phyloP scores from a whole-genome alignment of 1,140 invertebrate genomes.

The Heterodera carotae region DNA sequence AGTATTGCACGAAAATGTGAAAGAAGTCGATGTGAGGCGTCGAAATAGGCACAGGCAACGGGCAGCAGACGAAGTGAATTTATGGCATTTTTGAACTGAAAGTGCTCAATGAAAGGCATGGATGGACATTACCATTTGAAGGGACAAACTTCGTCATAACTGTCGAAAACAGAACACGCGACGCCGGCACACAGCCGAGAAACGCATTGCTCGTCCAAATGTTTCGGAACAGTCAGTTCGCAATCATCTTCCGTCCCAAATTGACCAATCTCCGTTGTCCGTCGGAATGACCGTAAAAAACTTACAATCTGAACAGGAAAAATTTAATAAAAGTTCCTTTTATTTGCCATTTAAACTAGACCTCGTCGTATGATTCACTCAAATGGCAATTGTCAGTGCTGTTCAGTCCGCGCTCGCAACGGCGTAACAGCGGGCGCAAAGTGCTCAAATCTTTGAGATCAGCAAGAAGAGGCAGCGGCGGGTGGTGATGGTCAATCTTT shows the following conservation, averaged over 20 bases:
- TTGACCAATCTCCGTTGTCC: not conserved
- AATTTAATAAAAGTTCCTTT: not conserved
- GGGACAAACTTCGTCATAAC: constrained; percentile 16
- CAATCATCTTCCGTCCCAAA: not conserved
- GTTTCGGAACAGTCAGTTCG: not conserved
- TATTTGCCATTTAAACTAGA: not conserved
- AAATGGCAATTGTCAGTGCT: constrained; percentile 13
- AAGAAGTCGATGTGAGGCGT: constrained; percentile 27
- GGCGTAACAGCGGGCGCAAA: constrained; percentile 4
- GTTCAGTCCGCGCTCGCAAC: constrained; percentile 1
- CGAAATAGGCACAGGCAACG: constrained; percentile 29
- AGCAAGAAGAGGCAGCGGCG: not conserved
- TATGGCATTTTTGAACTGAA: constrained; percentile 31
- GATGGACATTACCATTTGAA: not conserved
- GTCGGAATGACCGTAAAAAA: not conserved
- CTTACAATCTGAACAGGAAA: not conserved
- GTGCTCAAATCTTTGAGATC: not conserved
- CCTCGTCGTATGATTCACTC: constrained; percentile 8
- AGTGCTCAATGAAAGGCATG: not conserved
- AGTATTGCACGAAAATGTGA: not conserved
- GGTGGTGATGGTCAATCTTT: not conserved
- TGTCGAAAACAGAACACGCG: constrained; percentile 27
- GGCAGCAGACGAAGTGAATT: constrained; percentile 29
- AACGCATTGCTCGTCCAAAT: not conserved
- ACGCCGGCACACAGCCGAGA: not conserved